Percentiles rank a stretch among this genome's conserved stretches.
phyloP scores from a whole-genome alignment of 2,113 vertebrate species.

The Corapipo altera region DNA sequence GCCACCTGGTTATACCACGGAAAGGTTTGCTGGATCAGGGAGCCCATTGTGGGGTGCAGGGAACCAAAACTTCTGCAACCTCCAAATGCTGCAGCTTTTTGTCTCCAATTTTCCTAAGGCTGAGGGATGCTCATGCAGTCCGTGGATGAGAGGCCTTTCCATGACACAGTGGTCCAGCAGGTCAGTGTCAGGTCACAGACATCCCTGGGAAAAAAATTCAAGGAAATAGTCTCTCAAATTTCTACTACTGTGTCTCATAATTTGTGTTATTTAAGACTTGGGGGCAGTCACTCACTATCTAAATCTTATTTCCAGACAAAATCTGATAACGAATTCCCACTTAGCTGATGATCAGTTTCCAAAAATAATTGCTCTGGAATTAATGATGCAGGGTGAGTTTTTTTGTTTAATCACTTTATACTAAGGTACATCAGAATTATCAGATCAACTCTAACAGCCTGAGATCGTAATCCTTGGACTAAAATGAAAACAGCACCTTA shows the following conservation, averaged over 20 bases:
- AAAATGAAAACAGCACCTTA: neutral
- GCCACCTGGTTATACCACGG: neutral
- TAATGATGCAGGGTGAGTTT: neutral
- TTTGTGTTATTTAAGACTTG: neutral
- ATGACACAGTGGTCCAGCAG: neutral
- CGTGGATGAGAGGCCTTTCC: neutral
- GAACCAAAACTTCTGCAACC: neutral
- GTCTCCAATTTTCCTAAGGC: neutral
- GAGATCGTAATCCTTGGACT: neutral
- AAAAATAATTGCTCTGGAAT: slow-evolving; percentile 1
- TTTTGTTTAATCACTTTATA: neutral
- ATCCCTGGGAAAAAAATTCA: neutral
- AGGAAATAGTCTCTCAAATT: neutral
- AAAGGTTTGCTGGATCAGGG: neutral
- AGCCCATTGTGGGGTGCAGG: neutral
- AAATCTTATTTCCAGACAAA: neutral
- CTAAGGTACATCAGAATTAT: neutral
- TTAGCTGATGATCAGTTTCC: neutral
- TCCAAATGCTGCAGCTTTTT: fast-evolving
- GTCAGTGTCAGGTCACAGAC: neutral
- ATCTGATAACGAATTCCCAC: neutral
- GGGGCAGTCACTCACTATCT: neutral
- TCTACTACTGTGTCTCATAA: neutral
- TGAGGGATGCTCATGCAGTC: fast-evolving
- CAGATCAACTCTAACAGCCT: neutral